Evolutionary conservation across 1,140 invertebrate species (phyloP).

Genomic region (Tetramorium alpestre): DNA sequence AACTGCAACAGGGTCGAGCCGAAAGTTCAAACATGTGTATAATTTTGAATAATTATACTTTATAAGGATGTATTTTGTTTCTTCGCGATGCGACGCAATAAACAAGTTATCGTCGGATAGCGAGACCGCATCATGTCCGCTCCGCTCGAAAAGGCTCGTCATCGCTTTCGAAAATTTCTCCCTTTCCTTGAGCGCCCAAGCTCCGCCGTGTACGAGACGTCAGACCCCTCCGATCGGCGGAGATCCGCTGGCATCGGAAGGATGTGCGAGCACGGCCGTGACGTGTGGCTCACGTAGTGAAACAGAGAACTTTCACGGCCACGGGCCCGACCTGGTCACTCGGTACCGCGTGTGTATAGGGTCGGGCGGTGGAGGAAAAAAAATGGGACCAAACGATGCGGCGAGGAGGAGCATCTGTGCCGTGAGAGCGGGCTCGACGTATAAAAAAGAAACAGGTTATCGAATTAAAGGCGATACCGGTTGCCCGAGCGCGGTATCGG

Average conservation of each 20-base stretch:
- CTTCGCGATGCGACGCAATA: background rate
- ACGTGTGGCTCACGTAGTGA: constrained; percentile 60
- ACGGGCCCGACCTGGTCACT: constrained; percentile 78
- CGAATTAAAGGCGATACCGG: constrained; percentile 77
- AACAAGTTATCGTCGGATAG: constrained; percentile 8
- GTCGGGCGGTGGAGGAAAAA: constrained; percentile 61
- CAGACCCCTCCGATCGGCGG: background rate
- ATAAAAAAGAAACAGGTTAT: constrained; percentile 81
- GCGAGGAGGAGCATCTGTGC: constrained; percentile 36
- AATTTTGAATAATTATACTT: background rate
- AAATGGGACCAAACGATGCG: constrained; percentile 66
- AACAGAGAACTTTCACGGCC: constrained; percentile 82
- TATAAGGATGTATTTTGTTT: background rate
- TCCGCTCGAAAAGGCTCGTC: constrained; percentile 43
- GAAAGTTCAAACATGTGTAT: background rate
- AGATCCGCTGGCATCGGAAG: background rate
- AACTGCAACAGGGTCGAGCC: background rate
- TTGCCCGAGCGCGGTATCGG: constrained; percentile 24
- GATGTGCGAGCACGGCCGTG: constrained; percentile 38
- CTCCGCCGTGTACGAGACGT: background rate
- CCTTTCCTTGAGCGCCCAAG: constrained; percentile 59
- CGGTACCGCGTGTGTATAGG: constrained; percentile 47
- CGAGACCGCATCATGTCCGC: background rate
- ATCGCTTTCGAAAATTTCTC: constrained; percentile 75
- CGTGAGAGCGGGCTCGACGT: constrained; percentile 73